A percentile compares a stretch with the other conserved stretches of the same genome.
Evolutionary conservation across 2,113 vertebrate species (phyloP).

Genomic region (Rhinoderma darwinii): DNA sequence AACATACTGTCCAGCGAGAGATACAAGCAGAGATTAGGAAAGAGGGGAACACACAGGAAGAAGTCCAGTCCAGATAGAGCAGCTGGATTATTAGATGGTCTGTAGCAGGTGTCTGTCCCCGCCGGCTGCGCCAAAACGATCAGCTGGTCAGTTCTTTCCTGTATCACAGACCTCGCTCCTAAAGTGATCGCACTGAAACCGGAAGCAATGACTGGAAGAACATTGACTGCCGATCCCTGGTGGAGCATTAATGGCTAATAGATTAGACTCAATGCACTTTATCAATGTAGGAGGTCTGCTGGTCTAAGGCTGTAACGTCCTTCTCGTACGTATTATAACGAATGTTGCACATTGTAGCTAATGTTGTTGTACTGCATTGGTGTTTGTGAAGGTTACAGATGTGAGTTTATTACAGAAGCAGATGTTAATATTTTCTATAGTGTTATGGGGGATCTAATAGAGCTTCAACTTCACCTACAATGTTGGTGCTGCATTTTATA

Average conservation of each 20-base stretch:
- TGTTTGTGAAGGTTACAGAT: background rate
- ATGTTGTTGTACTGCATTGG: background rate
- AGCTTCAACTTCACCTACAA: too few relatives aligned
- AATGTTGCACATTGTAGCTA: background rate
- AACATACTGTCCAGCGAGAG: background rate
- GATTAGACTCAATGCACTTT: background rate
- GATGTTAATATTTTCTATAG: background rate
- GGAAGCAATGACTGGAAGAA: background rate
- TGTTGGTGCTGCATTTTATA: too few relatives aligned
- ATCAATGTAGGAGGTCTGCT: constrained; percentile 38
- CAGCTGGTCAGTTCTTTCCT: constrained; percentile 29
- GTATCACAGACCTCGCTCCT: background rate
- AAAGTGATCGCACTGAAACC: background rate
- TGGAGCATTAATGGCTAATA: background rate
- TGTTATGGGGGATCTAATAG: too few relatives aligned
- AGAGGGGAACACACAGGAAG: constrained; percentile 42
- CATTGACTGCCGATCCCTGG: background rate
- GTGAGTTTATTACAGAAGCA: background rate
- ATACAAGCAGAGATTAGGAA: background rate
- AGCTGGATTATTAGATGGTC: constrained; percentile 2
- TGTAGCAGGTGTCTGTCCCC: background rate
- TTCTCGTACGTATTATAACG: background rate
- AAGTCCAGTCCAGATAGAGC: constrained; percentile 25
- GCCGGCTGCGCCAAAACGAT: constrained; percentile 1
- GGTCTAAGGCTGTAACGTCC: background rate